These are phyloP conservation scores for Hesperia comma DNA, from an alignment of 2,888 invertebrate genomes.

Conservation along the genomic window DNA sequence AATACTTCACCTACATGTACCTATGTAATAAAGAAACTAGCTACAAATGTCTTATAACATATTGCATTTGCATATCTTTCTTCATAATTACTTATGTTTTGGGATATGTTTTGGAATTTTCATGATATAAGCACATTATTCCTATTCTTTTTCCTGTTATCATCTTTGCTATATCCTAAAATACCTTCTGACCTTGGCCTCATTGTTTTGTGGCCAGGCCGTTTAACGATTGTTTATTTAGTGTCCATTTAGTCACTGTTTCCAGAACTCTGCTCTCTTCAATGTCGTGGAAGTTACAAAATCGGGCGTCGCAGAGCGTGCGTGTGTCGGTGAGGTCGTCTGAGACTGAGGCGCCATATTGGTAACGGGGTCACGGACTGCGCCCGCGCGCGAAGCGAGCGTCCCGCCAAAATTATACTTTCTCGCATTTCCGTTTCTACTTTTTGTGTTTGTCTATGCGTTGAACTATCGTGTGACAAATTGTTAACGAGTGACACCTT, in stretches of 20 bases:
- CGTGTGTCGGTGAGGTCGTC: conserved; percentile 56
- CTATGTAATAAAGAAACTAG: too few species aligned
- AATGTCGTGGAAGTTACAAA: conserved; percentile 32
- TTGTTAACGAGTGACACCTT: neutral
- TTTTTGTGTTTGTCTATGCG: conserved; percentile 4
- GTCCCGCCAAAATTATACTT: conserved; percentile 33
- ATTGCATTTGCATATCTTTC: too few species aligned
- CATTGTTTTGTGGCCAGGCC: too few species aligned
- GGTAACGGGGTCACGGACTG: conserved; percentile 72
- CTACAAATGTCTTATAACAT: too few species aligned
- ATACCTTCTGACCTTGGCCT: too few species aligned
- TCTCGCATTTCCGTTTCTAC: conserved; percentile 29
- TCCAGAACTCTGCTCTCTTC: conserved; percentile 19
- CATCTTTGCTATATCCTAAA: too few species aligned
- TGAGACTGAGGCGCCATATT: conserved; percentile 65
- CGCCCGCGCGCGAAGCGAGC: conserved; percentile 51
- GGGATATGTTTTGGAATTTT: too few species aligned
- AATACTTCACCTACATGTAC: too few species aligned
- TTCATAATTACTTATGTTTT: too few species aligned
- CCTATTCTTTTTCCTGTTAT: too few species aligned
- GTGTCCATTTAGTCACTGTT: conserved; percentile 19
- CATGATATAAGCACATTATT: too few species aligned
- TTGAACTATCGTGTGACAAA: conserved; percentile 1
- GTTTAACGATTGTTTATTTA: conserved; percentile 1
- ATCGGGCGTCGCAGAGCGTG: conserved; percentile 19